phyloP scores from a whole-genome alignment of 2,113 vertebrate species.

The Oreochromis spilurus region DNA sequence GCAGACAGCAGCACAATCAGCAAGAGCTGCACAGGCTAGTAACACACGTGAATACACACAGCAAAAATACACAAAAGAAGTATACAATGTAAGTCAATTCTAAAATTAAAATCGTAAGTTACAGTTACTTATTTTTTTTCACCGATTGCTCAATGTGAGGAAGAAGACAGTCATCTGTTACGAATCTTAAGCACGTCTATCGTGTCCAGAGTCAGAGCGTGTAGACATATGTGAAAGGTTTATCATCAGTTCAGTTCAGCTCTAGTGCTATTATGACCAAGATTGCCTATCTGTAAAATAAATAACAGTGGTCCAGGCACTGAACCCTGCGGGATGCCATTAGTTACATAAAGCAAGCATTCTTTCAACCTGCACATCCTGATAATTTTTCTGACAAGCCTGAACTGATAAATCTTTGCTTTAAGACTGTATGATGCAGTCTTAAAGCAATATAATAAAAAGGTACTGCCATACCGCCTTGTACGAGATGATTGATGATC shows the following conservation, averaged over 20 bases:
- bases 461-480: not conserved
- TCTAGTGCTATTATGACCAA: not conserved
- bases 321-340: not conserved
- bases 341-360: not conserved
- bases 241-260: not conserved
- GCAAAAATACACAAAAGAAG: not conserved
- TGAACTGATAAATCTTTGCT: not conserved
- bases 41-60: not conserved
- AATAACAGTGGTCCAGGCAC: not conserved
- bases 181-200: rapidly evolving
- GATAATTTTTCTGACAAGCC: not conserved
- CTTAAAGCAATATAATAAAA: not conserved
- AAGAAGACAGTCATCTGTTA: not conserved
- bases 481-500: not conserved
- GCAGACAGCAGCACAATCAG: not conserved
- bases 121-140: not conserved
- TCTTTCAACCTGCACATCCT: not conserved
- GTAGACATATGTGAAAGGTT: not conserved
- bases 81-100: not conserved
- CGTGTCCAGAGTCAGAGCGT: not conserved
- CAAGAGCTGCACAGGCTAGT: not conserved
- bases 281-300: not conserved
- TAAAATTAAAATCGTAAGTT: not conserved
- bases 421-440: not conserved
- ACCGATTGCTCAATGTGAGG: not conserved